phyloP scores from a whole-genome alignment of 2,888 invertebrate genomes.

The Bellardia pandia region DNA sequence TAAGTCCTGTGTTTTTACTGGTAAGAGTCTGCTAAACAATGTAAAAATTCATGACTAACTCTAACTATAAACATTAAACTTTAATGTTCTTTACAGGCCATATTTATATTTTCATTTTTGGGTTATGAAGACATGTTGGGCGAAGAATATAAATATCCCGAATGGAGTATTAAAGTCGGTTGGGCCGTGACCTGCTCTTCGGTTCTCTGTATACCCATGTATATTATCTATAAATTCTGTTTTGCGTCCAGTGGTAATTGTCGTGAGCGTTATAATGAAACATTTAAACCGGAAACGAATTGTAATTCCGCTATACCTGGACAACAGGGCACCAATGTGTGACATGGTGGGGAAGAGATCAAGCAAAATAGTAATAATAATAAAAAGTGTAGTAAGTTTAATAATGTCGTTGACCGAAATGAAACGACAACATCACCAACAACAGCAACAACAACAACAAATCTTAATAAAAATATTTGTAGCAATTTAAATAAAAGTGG shows the following conservation, averaged over 20 bases:
- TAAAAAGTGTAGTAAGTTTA: conserved; percentile 59
- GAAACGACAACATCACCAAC: conserved; percentile 74
- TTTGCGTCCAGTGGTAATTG: conserved; percentile 87
- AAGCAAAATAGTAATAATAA: conserved; percentile 28
- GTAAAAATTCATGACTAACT: not conserved
- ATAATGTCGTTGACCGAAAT: conserved; percentile 43
- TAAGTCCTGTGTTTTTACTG: conserved; percentile 93
- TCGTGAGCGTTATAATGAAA: conserved; percentile 77
- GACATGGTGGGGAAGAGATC: conserved; percentile 78
- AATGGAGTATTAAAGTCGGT: conserved; percentile 92
- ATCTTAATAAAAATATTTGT: conserved; percentile 45
- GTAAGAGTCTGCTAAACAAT: conserved; percentile 84
- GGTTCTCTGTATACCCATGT: conserved; percentile 92
- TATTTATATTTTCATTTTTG: conserved; percentile 93
- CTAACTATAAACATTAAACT: not conserved
- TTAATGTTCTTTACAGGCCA: conserved; percentile 85
- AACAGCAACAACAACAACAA: conserved; percentile 74
- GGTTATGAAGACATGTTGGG: conserved; percentile 92
- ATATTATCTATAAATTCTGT: conserved; percentile 91
- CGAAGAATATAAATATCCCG: conserved; percentile 89
- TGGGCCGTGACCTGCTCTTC: conserved; percentile 94
- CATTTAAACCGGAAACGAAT: conserved; percentile 80
- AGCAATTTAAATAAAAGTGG: conserved; percentile 73
- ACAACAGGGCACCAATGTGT: conserved; percentile 83
- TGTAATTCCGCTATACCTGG: conserved; percentile 82